These are phyloP conservation scores for Amphimedon queenslandica DNA, from an alignment of 37 sponge, comb jelly and placozoan species.

Conservation along the genomic window DNA sequence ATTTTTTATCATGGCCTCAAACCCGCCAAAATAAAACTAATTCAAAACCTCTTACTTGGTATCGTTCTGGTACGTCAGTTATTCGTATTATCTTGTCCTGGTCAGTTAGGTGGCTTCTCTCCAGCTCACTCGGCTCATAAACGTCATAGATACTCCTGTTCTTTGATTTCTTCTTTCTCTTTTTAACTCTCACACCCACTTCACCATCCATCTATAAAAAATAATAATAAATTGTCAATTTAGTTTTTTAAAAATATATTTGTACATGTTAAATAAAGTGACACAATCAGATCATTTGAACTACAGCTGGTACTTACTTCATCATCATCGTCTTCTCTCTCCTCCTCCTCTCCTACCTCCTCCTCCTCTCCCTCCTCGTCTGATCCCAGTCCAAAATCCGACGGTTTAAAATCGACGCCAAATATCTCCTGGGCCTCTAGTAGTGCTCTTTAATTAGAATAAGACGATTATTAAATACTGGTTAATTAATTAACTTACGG, in stretches of 20 bases:
- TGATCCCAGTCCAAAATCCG: constrained; percentile 47
- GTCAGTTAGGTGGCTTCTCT: constrained; percentile 80
- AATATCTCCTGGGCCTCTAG: constrained; percentile 92
- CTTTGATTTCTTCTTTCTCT: constrained; percentile 45
- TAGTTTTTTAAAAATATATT: no score
- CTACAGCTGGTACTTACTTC: no score
- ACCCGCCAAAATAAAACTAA: neutral
- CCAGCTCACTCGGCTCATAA: constrained; percentile 92
- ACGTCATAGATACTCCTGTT: constrained; percentile 66
- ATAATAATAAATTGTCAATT: no score
- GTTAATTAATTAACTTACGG: constrained; percentile 37
- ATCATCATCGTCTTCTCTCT: no score
- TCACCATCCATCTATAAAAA: constrained; percentile 45
- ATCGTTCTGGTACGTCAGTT: constrained; percentile 88
- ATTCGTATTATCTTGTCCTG: constrained; percentile 79
- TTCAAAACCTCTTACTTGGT: constrained; percentile 7
- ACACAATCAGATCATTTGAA: constrained; percentile 3
- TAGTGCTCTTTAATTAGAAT: constrained; percentile 52
- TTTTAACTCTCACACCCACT: constrained; percentile 17
- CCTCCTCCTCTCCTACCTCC: constrained; percentile 43
- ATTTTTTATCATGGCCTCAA: no score
- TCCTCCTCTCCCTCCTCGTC: constrained; percentile 71
- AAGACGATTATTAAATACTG: neutral
- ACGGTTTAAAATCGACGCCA: constrained; percentile 88
- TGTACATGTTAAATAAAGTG: no score